Evolutionary conservation across 2,113 vertebrate genomes (phyloP), one percentile per base, ranked within the genome.

Genomic region (Chlorocebus sabaeus): DNA sequence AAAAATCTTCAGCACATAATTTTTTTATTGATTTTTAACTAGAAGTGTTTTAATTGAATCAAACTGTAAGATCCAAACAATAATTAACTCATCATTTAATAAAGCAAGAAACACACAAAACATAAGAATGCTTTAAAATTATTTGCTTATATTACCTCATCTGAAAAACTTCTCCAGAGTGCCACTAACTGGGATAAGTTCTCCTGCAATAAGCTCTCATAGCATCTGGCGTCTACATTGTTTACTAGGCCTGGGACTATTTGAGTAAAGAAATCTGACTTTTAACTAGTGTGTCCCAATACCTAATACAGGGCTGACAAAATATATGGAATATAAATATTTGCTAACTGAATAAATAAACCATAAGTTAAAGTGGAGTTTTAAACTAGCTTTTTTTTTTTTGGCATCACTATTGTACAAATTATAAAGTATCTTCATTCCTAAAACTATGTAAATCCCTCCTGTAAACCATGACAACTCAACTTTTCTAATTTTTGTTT

Each of bases 371-470:
- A 86, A 23, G 2, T 78, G 10, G 25, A 84, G 11, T 64, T 67
- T 96, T n/a, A 82, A 68, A 87, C 14, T 75, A 52, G 40, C 23
- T 59, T 64, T 84, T 57, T 84, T 59, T 64, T 84, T 57, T 84
- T 17, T 30, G 2, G 8, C 20, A 1, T n/a, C 48, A 72, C 52
- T 23, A n/a, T 93, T 35, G 22, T 40, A 78, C 4, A 85, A 50
- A 78, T 78, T 90, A 83, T 23, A 90, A 87, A 84, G 14, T 7
- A 73, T 83, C 27, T 59, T 38, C 25, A 52, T 38, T 52, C 2
- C 18, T n/a, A 70, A 81, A 61, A 25, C 52, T 64, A 61, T 84
- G 12, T 67, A 86, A 95, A 86, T 38, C 7, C 52, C 13, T 92
- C 45, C 90, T 40, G 68, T 50, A 91, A 75, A 59, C 48, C 13